Conservation (phyloP, 2,888 invertebrate species). For the Leucania comma region DNA sequence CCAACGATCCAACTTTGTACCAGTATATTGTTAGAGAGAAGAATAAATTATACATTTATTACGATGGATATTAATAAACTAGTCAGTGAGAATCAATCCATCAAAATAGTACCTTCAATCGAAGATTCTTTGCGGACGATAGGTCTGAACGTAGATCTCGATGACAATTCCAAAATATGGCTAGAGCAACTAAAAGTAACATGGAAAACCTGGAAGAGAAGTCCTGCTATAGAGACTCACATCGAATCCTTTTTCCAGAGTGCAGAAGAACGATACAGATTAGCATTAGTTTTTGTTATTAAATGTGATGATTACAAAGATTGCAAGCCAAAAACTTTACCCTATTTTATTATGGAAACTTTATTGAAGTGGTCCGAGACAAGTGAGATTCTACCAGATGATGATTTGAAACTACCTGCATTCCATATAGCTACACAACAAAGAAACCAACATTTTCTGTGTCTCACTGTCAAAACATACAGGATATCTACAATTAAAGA, state of each 20-base stretch:
- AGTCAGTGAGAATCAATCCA: slow-evolving; percentile 80
- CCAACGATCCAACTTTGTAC: slow-evolving; percentile 7
- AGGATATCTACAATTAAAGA: slow-evolving; percentile 91
- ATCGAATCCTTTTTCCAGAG: slow-evolving; percentile 87
- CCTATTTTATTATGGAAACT: slow-evolving; percentile 92
- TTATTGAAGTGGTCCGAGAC: slow-evolving; percentile 88
- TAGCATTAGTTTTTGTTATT: slow-evolving; percentile 90
- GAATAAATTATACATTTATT: slow-evolving; percentile 14
- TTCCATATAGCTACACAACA: slow-evolving; percentile 93
- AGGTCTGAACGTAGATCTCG: slow-evolving; percentile 85
- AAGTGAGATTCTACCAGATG: slow-evolving; percentile 80
- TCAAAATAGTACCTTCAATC: slow-evolving; percentile 87
- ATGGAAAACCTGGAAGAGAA: slow-evolving; percentile 90
- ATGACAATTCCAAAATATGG: slow-evolving; percentile 81
- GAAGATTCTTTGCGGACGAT: slow-evolving; percentile 81
- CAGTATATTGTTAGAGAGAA: not conserved
- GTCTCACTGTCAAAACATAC: slow-evolving; percentile 92
- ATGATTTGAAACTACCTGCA: slow-evolving; percentile 92
- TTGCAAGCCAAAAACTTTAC: slow-evolving; percentile 91
- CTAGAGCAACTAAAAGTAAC: slow-evolving; percentile 82
- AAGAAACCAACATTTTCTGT: slow-evolving; percentile 92
- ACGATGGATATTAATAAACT: slow-evolving; percentile 78
- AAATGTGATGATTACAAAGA: slow-evolving; percentile 92
- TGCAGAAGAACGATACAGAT: slow-evolving; percentile 91
- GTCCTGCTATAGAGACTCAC: slow-evolving; percentile 86